Evolutionary conservation across 1,140 invertebrate species (phyloP).

Genomic region (Tetraneura akinire): DNA sequence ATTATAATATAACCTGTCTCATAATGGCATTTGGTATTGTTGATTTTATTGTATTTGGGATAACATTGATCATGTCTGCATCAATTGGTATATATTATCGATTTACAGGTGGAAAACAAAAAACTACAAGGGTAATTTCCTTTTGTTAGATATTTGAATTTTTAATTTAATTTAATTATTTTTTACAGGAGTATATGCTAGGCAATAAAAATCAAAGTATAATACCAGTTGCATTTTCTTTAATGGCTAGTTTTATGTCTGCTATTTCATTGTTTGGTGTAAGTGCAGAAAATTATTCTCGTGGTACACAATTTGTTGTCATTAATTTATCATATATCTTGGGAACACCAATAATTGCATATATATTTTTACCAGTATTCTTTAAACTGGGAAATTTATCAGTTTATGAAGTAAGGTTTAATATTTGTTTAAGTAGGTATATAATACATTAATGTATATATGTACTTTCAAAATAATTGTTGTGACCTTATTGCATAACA

Average conservation of each 20-base stretch:
- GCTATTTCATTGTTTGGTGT: constrained; percentile 89
- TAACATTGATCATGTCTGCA: constrained; percentile 68
- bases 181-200: constrained; percentile 75
- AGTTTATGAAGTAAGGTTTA: constrained; percentile 74
- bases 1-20: not conserved
- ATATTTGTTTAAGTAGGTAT: not conserved
- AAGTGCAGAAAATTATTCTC: constrained; percentile 81
- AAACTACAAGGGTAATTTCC: constrained; percentile 70
- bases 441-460: too few relatives aligned
- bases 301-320: constrained; percentile 79
- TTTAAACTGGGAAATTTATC: constrained; percentile 83
- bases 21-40: constrained; percentile 30
- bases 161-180: constrained; percentile 6
- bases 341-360: constrained; percentile 82
- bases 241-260: constrained; percentile 95
- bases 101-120: constrained; percentile 83
- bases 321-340: constrained; percentile 80
- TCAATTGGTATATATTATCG: constrained; percentile 79
- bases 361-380: constrained; percentile 86
- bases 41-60: constrained; percentile 70
- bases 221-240: constrained; percentile 77
- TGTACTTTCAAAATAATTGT: too few relatives aligned
- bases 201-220: constrained; percentile 78
- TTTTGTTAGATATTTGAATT: not conserved
- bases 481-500: too few relatives aligned